A percentile compares a stretch with the other conserved stretches of the same genome.
Conservation (phyloP, 1,140 invertebrate genomes). For the Lepidotrigona ventralis region DNA sequence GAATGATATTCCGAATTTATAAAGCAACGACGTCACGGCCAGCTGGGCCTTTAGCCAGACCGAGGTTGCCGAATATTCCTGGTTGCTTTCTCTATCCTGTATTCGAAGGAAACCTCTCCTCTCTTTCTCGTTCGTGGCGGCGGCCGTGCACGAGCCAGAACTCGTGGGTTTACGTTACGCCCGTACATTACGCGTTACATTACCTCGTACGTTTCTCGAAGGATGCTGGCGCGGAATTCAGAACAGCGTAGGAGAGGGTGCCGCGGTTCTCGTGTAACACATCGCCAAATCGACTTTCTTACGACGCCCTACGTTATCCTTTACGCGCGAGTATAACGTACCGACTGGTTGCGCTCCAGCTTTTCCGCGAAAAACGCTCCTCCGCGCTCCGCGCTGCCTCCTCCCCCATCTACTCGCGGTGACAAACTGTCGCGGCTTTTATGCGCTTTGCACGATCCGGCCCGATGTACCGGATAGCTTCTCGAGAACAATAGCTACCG, state of each 20-base stretch:
- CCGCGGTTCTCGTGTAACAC: constrained; percentile 54
- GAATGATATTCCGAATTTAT: constrained; percentile 61
- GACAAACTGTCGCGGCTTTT: constrained; percentile 60
- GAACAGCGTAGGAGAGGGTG: constrained; percentile 23
- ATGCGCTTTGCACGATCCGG: constrained; percentile 54
- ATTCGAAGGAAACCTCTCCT: neutral
- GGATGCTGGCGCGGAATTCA: constrained; percentile 53
- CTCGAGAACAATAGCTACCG: constrained; percentile 38
- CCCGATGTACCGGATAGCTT: constrained; percentile 48
- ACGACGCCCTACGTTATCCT: constrained; percentile 64
- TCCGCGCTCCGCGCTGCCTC: constrained; percentile 1
- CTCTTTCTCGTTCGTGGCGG: neutral
- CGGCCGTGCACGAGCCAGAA: constrained; percentile 10
- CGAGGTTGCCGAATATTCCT: neutral
- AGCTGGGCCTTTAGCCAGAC: constrained; percentile 63
- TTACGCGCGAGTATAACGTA: constrained; percentile 62
- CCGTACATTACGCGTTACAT: constrained; percentile 66
- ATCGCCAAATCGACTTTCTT: constrained; percentile 71
- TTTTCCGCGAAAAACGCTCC: constrained; percentile 44
- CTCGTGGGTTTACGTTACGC: constrained; percentile 51
- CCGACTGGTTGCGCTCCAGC: constrained; percentile 57
- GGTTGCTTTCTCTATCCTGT: neutral
- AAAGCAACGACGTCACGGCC: constrained; percentile 40
- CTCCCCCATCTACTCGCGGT: neutral
- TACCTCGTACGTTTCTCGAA: constrained; percentile 54